Percentiles rank a stretch among this genome's conserved stretches.
Conservation (phyloP, 2,888 invertebrate genomes). For the Mythimna albipuncta region DNA sequence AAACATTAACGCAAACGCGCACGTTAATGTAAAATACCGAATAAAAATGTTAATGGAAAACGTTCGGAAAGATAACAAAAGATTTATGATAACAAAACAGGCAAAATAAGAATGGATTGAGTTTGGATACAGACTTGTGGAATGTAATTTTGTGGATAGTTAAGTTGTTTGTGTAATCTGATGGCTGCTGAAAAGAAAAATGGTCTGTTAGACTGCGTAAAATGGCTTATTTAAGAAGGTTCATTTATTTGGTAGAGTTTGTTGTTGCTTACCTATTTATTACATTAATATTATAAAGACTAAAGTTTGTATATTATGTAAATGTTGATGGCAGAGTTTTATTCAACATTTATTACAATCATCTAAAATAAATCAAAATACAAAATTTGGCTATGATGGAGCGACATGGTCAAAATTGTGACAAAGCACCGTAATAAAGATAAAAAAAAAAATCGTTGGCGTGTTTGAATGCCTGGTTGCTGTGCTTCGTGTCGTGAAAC, state of each 20-base stretch:
- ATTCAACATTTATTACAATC: no score
- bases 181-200: conserved; percentile 35
- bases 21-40: conserved; percentile 59
- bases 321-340: no score
- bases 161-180: conserved; percentile 59
- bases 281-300: no score
- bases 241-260: not conserved
- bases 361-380: no score
- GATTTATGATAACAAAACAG: conserved; percentile 73
- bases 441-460: no score
- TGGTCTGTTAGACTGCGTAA: not conserved
- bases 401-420: no score
- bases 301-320: no score
- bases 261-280: not conserved
- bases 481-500: no score
- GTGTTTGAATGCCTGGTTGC: no score
- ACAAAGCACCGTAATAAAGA: no score
- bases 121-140: conserved; percentile 44
- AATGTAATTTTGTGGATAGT: conserved; percentile 66
- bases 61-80: conserved; percentile 70
- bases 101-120: conserved; percentile 68
- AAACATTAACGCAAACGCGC: conserved; percentile 50
- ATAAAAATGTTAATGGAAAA: conserved; percentile 73
- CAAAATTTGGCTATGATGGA: no score
- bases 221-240: conserved; percentile 6